Base-by-base conservation (phyloP, 2,113 vertebrate species). In the Epinephelus moara region DNA sequence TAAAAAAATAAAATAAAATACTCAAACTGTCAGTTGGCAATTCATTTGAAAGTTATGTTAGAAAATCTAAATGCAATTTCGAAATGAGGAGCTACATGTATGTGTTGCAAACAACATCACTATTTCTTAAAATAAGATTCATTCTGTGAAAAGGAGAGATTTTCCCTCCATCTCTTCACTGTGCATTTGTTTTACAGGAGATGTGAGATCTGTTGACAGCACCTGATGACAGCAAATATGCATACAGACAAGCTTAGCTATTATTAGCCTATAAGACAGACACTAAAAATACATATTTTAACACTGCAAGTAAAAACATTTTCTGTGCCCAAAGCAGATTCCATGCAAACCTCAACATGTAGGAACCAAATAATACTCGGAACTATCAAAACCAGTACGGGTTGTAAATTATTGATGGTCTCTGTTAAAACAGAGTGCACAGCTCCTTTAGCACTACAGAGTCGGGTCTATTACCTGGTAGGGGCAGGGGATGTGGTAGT, bases 401-500 rank as follows among this genome's bases (percentile, higher is more conserved):
- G 40, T 19, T 49, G 42, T 42, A 67, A n/a, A 33, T 12, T 0
- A 11, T 19, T 3, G 3, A 42, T 59, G 55, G 6, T n/a, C 45
- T 42, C 7, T 25, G 47, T 19, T 52, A 25, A 40, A 64, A 40
- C n/a, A n/a, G 1, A 47, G 25, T 23, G 30, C 52, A 71, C 33
- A 57, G 21, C 47, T 53, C 6, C 15, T 70, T 42, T 11, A 71
- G 25, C 59, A 53, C 1, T 19, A 9, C 18, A 30, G 63, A 30
- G 63, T 72, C 1, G 0, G 5, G 18, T 1, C 1, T 21, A 4
- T 70, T 91, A 99, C 98, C 98, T 98, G 96, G 86, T 95, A 97
- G 0, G 98, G 98, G 33, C 98, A 99, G 1, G 98, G 98, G 89
- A 99, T 99, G 95, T 99, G 98, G 87, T 99, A 99, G n/a, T 99